Percentiles rank a stretch among this genome's conserved stretches.
Conservation (phyloP, 1,140 invertebrate genomes). For the Pseudobourletiella spinata region DNA sequence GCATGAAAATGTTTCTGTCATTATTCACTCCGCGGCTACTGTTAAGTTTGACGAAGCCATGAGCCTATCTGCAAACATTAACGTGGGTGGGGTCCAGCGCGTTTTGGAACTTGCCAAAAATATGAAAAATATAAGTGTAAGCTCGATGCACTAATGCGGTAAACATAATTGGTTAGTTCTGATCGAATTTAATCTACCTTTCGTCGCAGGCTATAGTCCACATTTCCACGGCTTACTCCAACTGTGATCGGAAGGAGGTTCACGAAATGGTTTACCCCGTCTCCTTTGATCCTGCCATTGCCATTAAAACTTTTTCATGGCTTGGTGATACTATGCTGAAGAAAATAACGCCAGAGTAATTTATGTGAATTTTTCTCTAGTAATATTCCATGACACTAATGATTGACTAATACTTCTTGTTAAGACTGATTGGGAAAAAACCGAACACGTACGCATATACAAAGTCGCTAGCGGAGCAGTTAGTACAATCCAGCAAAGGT, state of each 20-base stretch:
- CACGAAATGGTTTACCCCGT: conserved; percentile 48
- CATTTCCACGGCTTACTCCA: conserved; percentile 72
- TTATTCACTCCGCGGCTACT: conserved; percentile 90
- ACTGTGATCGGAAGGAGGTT: conserved; percentile 57
- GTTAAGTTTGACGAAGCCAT: conserved; percentile 87
- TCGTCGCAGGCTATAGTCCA: conserved; percentile 61
- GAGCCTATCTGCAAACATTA: conserved; percentile 53
- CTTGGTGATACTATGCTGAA: background rate
- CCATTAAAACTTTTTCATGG: background rate
- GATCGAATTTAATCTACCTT: too few species aligned
- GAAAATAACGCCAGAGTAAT: background rate
- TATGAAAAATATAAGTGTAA: conserved; percentile 47
- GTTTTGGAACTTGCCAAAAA: conserved; percentile 54
- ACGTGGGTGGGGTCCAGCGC: conserved; percentile 56
- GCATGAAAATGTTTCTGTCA: conserved; percentile 61
- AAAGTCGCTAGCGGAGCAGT: background rate
- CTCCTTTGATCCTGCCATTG: background rate
- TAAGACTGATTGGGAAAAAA: background rate
- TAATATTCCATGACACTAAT: too few species aligned
- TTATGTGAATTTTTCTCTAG: too few species aligned
- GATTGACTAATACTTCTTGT: too few species aligned
- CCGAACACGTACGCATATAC: background rate
- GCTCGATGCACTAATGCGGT: too few species aligned
- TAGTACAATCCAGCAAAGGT: background rate
- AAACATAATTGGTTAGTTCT: too few species aligned